Evolutionary conservation across 2,797 vertebrate species (phyloP).

Genomic region (Amazonetta brasiliensis): DNA sequence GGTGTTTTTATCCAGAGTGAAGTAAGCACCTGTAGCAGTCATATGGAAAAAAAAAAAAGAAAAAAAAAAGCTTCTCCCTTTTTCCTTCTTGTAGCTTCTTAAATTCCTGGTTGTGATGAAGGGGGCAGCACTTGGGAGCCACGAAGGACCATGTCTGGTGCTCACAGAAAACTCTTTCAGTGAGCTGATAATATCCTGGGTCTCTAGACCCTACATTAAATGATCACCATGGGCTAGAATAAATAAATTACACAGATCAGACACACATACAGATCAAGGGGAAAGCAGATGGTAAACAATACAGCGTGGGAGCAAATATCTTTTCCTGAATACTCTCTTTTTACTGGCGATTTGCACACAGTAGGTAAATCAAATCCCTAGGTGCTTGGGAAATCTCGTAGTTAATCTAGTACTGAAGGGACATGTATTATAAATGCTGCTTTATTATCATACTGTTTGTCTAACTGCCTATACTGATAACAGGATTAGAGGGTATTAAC

Average conservation of each 20-base stretch:
- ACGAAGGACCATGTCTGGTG: background rate
- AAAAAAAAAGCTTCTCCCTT: constrained; percentile 30
- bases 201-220: background rate
- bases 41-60: background rate
- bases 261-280: background rate
- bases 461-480: constrained; percentile 68
- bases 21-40: constrained; percentile 79
- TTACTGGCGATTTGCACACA: background rate
- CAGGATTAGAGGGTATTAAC: constrained; percentile 67
- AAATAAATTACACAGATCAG: background rate
- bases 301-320: constrained; percentile 3
- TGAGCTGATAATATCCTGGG: background rate
- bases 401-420: constrained; percentile 62
- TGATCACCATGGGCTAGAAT: background rate
- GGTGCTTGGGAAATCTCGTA: constrained; percentile 23
- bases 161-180: background rate
- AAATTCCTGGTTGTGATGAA: background rate
- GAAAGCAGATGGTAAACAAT: constrained; percentile 34
- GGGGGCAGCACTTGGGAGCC: background rate
- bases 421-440: constrained; percentile 44
- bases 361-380: constrained; percentile 56
- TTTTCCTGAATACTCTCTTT: constrained; percentile 17
- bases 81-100: background rate
- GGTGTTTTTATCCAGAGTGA: constrained; percentile 73
- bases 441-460: constrained; percentile 69